Evolutionary conservation across 30 jellyfish, hydroid and myxozoan genomes (phyloP), one percentile per base, ranked within the genome.

Genomic region (Chironex yamaguchii): DNA sequence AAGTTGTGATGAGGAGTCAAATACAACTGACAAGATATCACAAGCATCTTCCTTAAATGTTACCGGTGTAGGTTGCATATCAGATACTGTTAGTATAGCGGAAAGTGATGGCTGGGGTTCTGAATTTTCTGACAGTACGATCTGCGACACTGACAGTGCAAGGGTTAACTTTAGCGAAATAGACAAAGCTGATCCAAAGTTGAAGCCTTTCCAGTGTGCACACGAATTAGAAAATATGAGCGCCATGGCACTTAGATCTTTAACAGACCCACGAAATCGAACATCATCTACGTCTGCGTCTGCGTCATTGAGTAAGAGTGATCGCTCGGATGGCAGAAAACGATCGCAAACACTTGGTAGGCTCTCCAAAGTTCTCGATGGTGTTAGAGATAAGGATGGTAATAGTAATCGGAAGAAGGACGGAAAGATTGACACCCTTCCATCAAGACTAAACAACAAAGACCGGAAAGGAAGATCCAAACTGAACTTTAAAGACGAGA

Each of bases 31-130:
- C 26, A 26, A 58, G 31, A 17, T 14, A 17, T 3, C 4, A 11
- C 9, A 21, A 31, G 11, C 23, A 14, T 23, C 67, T 9, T 12
- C 66, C 17, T 20, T 20, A 11, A 29, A 20, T 3, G 80, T 20
- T 31, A 29, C 9, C 25, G 21, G 4, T 25, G 21, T 17, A 67
- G 29, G 21, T 11, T 4, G 25, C 9, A 26, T 24, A 22, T 58
- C 26, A 58, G 32, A 58, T n/a, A 24, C 11, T 58, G 11, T 4
- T 9, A 58, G 31, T 22, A 58, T 58, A 22, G 23, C 52, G 13
- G 91, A 76, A 1, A 53, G 77, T 34, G 91, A 67, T n/a, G 71
- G 90, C 54, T 65, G 90, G 90, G 91, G 91, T 0, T 68, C 89
- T 20, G 96, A 88, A 27, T 88, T 88, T 29, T 88, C 96, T 0